A percentile compares a stretch with the other conserved stretches of the same genome.
phyloP scores from a whole-genome alignment of 2,113 vertebrate species.

The Alces alces region DNA sequence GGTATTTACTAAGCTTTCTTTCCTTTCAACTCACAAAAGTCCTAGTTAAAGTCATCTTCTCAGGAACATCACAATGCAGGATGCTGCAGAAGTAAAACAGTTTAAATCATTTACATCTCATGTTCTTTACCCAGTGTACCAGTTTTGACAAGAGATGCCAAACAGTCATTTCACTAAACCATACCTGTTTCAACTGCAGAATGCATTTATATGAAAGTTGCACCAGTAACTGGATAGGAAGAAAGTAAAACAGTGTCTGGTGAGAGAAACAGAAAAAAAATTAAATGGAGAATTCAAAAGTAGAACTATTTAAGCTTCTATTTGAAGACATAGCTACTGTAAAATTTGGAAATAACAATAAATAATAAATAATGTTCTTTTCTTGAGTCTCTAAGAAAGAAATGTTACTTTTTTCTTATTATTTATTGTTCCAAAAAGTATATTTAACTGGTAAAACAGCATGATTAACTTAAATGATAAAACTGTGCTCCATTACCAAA shows the following conservation, averaged over 20 bases:
- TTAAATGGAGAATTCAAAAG: not conserved
- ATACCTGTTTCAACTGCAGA: not conserved
- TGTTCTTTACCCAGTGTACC: not conserved
- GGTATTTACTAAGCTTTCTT: not conserved
- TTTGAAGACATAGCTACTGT: not conserved
- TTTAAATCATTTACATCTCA: not conserved
- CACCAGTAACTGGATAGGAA: not conserved
- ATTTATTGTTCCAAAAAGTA: not conserved
- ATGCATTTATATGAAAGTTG: not conserved
- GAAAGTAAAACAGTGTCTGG: not conserved
- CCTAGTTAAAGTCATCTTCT: not conserved
- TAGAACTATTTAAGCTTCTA: not conserved
- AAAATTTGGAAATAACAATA: not conserved
- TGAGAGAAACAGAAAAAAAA: not conserved
- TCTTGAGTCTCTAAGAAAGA: not conserved
- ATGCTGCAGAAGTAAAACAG: not conserved
- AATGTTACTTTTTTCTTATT: not conserved
- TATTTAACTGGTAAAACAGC: not conserved
- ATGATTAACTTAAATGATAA: not conserved
- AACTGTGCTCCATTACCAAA: not conserved
- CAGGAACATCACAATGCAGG: not conserved
- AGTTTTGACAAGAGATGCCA: not conserved
- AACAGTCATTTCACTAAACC: not conserved
- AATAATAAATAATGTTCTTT: not conserved
- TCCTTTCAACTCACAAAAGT: not conserved